These are phyloP conservation scores for Lasioglossum pauxillum DNA, from an alignment of 2,888 invertebrate genomes.

Conservation along the genomic window DNA sequence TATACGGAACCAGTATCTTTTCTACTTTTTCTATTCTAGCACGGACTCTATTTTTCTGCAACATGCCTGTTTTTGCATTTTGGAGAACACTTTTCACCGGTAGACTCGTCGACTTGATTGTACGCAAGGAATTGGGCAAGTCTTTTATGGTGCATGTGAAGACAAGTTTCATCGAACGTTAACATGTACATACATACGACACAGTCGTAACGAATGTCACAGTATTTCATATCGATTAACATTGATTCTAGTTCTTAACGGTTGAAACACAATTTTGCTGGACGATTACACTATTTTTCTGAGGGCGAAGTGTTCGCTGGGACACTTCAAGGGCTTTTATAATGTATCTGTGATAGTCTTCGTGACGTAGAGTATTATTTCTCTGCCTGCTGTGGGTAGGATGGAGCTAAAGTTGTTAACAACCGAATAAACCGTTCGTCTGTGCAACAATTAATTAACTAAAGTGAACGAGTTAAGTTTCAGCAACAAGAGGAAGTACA, in stretches of 20 bases:
- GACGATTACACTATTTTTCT: slow-evolving; percentile 2
- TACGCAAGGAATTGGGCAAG: slow-evolving; percentile 5
- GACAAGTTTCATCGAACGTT: background rate
- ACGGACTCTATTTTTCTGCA: background rate
- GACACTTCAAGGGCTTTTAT: slow-evolving; percentile 43
- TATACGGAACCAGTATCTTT: background rate
- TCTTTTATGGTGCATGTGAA: background rate
- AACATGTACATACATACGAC: background rate
- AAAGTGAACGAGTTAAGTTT: background rate
- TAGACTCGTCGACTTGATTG: background rate
- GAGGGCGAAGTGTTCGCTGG: background rate
- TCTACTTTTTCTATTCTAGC: background rate
- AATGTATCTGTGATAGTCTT: slow-evolving; percentile 71
- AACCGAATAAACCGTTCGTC: background rate
- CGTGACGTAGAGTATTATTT: slow-evolving; percentile 56
- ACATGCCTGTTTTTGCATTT: slow-evolving; percentile 3
- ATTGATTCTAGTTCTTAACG: background rate
- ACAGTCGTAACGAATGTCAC: background rate
- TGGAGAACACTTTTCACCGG: background rate
- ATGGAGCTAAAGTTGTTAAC: background rate
- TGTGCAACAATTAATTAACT: background rate
- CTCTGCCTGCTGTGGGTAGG: slow-evolving; percentile 7
- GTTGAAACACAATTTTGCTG: background rate
- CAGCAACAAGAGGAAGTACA: background rate
- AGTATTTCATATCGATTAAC: slow-evolving; percentile 8